Evolutionary conservation across 2,888 invertebrate species (phyloP).

Genomic region (Embidobia sp.): DNA sequence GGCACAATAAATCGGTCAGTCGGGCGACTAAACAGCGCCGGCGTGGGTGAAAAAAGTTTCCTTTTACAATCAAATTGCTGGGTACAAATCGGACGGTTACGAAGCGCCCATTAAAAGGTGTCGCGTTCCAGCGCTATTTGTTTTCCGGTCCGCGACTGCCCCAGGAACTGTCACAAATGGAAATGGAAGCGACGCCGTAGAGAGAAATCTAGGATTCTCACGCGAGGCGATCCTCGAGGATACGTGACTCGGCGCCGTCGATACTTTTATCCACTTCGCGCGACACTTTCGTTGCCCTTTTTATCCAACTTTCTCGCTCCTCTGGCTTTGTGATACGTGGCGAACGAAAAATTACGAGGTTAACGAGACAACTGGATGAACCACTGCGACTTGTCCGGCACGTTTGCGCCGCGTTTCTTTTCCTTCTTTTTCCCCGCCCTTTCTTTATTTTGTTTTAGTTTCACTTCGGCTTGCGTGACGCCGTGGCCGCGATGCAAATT

Average conservation of each 20-base stretch:
- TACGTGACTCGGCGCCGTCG: constrained; percentile 57
- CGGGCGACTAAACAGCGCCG: constrained; percentile 30
- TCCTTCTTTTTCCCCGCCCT: constrained; percentile 12
- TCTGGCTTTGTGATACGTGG: constrained; percentile 25
- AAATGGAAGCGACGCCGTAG: constrained; percentile 50
- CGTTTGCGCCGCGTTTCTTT: no score
- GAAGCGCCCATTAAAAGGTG: constrained; percentile 53
- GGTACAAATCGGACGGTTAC: constrained; percentile 49
- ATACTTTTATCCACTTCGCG: constrained; percentile 60
- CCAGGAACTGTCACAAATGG: constrained; percentile 46
- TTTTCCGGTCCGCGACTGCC: constrained; percentile 62
- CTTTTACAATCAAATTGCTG: constrained; percentile 48
- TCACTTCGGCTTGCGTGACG: no score
- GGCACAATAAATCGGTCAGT: constrained; percentile 47
- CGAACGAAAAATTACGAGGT: constrained; percentile 43
- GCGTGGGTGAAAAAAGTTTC: constrained; percentile 21
- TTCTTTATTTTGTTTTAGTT: no score
- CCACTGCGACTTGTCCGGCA: not conserved
- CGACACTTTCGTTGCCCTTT: constrained; percentile 34
- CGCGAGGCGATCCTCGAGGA: constrained; percentile 35
- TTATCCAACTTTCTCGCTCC: constrained; percentile 39
- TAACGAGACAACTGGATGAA: constrained; percentile 29
- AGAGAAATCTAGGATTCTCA: constrained; percentile 51
- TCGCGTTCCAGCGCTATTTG: constrained; percentile 62
- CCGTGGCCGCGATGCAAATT: constrained; percentile 27